phyloP scores from a whole-genome alignment of 2,113 vertebrate species.

The Penelope pileata region DNA sequence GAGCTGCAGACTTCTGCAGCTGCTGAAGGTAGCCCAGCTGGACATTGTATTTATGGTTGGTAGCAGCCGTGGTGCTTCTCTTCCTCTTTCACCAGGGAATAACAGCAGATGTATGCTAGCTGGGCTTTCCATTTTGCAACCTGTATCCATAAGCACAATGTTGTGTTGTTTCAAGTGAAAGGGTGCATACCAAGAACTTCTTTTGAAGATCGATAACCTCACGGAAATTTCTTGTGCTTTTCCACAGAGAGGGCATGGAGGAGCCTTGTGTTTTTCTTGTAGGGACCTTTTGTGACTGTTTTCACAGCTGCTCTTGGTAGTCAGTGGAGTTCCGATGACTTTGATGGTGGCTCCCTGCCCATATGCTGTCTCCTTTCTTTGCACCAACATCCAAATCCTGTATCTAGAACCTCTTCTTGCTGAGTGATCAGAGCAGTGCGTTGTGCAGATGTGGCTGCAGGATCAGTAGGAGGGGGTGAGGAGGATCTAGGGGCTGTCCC shows the following conservation, averaged over 20 bases:
- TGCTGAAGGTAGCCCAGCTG: not conserved
- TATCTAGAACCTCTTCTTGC: not conserved
- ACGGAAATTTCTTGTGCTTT: not conserved
- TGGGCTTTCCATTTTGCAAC: not conserved
- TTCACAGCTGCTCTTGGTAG: not conserved
- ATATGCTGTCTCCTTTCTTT: not conserved
- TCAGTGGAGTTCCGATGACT: not conserved
- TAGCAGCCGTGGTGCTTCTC: not conserved
- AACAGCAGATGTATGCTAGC: not conserved
- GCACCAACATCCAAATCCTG: not conserved
- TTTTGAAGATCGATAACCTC: not conserved
- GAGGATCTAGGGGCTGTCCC: not conserved
- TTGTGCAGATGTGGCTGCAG: fast-evolving
- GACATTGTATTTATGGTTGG: not conserved
- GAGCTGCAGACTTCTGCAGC: not conserved
- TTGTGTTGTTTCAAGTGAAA: not conserved
- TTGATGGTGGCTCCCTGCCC: not conserved
- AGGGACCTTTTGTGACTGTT: not conserved
- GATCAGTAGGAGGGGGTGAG: not conserved
- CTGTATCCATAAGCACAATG: not conserved
- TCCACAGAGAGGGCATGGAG: not conserved
- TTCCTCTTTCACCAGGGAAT: not conserved
- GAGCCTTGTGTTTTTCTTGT: not conserved
- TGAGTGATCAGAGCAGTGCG: fast-evolving
- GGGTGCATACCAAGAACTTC: not conserved